Percentiles rank a stretch among this genome's conserved stretches.
These are phyloP conservation scores for Stratiolaelaps scimitus DNA, from an alignment of 1,140 invertebrate species.

Conservation along the genomic window DNA sequence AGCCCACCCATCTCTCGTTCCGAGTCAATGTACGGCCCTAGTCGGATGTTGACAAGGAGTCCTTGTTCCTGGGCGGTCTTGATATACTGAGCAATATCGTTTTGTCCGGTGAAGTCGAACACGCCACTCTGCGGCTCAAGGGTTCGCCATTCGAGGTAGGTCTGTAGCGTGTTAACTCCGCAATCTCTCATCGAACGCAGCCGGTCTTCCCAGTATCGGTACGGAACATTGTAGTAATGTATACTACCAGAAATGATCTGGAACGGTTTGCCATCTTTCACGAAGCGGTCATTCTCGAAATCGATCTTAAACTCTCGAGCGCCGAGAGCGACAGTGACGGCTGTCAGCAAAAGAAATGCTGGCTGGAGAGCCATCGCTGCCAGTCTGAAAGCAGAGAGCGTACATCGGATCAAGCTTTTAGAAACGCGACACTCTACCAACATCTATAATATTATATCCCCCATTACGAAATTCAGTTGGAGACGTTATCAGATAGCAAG, in stretches of 20 bases:
- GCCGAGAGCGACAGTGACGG: neutral
- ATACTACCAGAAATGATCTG: slow-evolving; percentile 46
- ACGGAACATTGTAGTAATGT: slow-evolving; percentile 46
- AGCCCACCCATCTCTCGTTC: slow-evolving; percentile 46
- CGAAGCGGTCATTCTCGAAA: slow-evolving; percentile 42
- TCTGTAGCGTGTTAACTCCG: slow-evolving; percentile 46
- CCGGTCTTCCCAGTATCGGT: slow-evolving; percentile 44
- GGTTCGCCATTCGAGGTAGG: slow-evolving; percentile 46
- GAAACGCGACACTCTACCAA: no score
- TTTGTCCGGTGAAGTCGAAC: slow-evolving; percentile 32
- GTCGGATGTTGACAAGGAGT: slow-evolving; percentile 43
- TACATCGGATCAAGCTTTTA: no score
- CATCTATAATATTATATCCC: no score
- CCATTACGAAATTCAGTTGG: no score
- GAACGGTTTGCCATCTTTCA: slow-evolving; percentile 46
- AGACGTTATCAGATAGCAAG: no score
- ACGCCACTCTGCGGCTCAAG: slow-evolving; percentile 41
- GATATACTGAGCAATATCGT: slow-evolving; percentile 42
- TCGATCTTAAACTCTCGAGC: slow-evolving; percentile 43
- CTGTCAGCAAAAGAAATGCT: no score
- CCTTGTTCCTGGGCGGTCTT: slow-evolving; percentile 41
- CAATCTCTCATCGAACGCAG: slow-evolving; percentile 43
- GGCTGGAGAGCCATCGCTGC: no score
- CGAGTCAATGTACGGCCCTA: slow-evolving; percentile 47
- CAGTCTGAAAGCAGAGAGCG: no score